Evolutionary conservation across 1,140 invertebrate genomes (phyloP), one percentile per base, ranked within the genome.

Genomic region (Acromyrmex heyeri): DNA sequence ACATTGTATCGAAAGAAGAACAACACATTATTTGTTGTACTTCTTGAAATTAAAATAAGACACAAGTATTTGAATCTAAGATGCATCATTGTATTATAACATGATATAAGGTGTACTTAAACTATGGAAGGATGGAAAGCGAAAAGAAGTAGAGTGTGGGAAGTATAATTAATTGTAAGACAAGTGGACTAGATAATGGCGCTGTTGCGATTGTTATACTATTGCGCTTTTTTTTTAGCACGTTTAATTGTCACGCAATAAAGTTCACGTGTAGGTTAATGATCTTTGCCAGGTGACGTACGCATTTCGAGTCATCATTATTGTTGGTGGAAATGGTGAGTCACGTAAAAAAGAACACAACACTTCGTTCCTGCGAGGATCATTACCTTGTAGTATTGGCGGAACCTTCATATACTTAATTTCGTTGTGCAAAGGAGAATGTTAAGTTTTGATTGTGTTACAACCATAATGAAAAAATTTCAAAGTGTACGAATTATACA

Each of bases 201-300:
- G 12, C 24, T 38, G 24, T 12, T n/a, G 18, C 6, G 18, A 64
- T n/a, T 50, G 12, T 30, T 64, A 7, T 21, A 6, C 53, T 24
- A 2, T 21, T 59, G 72, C 21, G 34, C 55, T 61, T 24, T 67
- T 70, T 6, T 48, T 50, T 21, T 50, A 16, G 14, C 14, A 27
- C 38, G 6, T 78, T 78, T 48, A 78, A 30, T 78, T 21, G 38
- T 78, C 61, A 78, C 6, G 76, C 48, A 0, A 78, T 78, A 16
- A 18, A 50, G 44, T 78, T 78, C 44, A 61, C 18, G 5, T 1
- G 5, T 21, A 30, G 27, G 59, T 78, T 64, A 64, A 78, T 65
- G 61, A 64, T 78, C 61, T 30, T n/a, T 77, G 6, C 48, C 24
- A 27, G 34, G 73, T 30, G 57, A 77, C 57, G 75, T 27, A 27